Evolutionary conservation across 2,888 invertebrate genomes (phyloP), one percentile per base, ranked within the genome.

Genomic region (Nesidiocoris tenuis): DNA sequence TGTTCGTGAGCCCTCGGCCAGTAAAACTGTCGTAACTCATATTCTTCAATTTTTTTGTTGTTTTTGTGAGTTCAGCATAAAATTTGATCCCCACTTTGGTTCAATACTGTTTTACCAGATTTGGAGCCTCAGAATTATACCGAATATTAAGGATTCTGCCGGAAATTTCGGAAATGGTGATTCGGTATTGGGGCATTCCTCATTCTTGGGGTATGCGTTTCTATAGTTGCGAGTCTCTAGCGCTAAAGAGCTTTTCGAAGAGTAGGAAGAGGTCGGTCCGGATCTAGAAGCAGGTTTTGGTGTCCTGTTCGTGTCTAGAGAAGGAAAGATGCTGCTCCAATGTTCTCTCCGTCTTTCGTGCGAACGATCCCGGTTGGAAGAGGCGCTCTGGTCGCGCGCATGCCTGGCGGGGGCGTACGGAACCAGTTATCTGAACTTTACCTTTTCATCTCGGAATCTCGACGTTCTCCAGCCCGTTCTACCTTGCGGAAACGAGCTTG

Each of bases 401-500:
- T 39, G 39, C 39, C 39, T 39, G 39, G 65, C 65, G 65, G 65
- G 65, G 65, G 65, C 65, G 65, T 65, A 39, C 65, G 65, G 65
- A 65, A 65, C 65, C 65, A 39, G 65, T 65, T 65, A 39, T 39
- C 65, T 65, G 65, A 65, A 65, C 65, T 65, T 65, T 65, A 65
- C 65, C 65, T 65, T 65, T 65, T 65, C 39, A 65, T 65, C 39
- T 39, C 39, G 39, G 39, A 39, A 39, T 39, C 39, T 39, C 39
- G 39, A 39, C 39, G 39, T 39, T 39, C 12, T 12, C 12, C 39
- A 39, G 39, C 39, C 12, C 39, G 39, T 12, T 7, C 39, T 39
- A 39, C 39, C 39, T 39, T 39, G 39, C 39, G 39, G 39, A 39
- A 39, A 39, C 39, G 39, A 39, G 12, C 39, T 12, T 12, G 39